Evolutionary conservation across 2,113 vertebrate species (phyloP), one percentile per base, ranked within the genome.

Genomic region (Naja naja): DNA sequence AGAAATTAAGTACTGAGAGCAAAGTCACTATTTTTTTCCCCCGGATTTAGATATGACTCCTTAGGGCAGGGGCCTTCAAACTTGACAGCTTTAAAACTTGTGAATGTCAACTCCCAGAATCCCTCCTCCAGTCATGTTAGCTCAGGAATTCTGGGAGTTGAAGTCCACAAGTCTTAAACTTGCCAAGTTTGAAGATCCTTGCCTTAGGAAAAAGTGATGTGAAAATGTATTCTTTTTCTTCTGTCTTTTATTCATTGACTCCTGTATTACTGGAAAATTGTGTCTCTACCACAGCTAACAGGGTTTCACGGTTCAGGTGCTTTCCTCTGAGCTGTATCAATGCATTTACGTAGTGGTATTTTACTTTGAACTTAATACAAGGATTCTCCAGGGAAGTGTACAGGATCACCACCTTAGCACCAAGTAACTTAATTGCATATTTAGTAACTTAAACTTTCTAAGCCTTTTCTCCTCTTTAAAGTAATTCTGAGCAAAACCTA

Each of bases 391-490:
- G 39, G 88, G 92, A 95, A 94, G 47, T 90, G 22, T 27, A 95
- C 22, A 89, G 87, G 81, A 94, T 3, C 39, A 95, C 93, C 96
- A 88, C 85, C 90, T 95, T 93, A 92, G 2, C 93, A n/a, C 30
- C 30, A 90, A 94, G 90, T 85, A 0, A 54, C 91, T 96, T 94
- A 95, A 91, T 47, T 49, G 91, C 93, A 20, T 85, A 86, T 93
- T 91, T 90, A 95, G 94, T n/a, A 95, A 95, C 56, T 49, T 85
- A 94, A 94, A 74, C 88, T 94, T 93, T 95, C 18, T 92, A 94
- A 97, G 54, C n/a, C 10, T 45, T n/a, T 95, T 96, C 96, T 93
- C 10, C 16, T 95, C 58, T 94, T 95, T 92, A 34, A 93, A 47
- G 89, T 74, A 87, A 86, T 64, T 94, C 53, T 86, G 92, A 53